Evolutionary conservation across 2,113 vertebrate genomes (phyloP).

Genomic region (Chionis minor): DNA sequence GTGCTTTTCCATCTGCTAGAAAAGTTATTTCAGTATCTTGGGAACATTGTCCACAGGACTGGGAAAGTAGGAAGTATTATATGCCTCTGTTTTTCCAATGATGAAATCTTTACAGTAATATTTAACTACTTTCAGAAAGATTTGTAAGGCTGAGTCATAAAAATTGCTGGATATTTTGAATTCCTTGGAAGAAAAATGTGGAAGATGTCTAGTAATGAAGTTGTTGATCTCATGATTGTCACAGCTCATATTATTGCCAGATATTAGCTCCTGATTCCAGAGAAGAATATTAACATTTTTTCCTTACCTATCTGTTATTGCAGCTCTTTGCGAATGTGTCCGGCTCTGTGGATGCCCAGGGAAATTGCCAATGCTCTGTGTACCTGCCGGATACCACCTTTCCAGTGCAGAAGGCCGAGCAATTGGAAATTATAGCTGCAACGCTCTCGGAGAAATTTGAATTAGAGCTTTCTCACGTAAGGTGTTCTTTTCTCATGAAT

Average conservation of each 20-base stretch:
- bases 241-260: background rate
- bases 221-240: background rate
- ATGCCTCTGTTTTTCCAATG: background rate
- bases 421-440: slow-evolving; percentile 48
- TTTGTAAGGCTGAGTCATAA: background rate
- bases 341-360: slow-evolving; percentile 44
- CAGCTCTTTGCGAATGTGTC: slow-evolving; percentile 70
- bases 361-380: slow-evolving; percentile 72
- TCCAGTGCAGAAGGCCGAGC: slow-evolving; percentile 71
- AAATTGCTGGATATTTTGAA: background rate
- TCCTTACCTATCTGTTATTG: background rate
- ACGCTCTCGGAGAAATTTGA: slow-evolving; percentile 62
- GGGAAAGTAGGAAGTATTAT: background rate
- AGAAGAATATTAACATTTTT: background rate
- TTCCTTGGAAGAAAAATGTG: background rate
- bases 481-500: background rate
- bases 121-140: background rate
- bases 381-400: slow-evolving; percentile 71
- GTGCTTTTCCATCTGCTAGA: background rate
- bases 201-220: background rate
- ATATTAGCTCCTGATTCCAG: background rate
- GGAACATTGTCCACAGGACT: background rate
- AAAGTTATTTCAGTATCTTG: background rate
- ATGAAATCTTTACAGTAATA: background rate
- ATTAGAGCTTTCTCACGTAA: slow-evolving; percentile 76